Base-by-base conservation (phyloP, 2,888 invertebrate genomes). In the Tetheella fluctuosa region DNA sequence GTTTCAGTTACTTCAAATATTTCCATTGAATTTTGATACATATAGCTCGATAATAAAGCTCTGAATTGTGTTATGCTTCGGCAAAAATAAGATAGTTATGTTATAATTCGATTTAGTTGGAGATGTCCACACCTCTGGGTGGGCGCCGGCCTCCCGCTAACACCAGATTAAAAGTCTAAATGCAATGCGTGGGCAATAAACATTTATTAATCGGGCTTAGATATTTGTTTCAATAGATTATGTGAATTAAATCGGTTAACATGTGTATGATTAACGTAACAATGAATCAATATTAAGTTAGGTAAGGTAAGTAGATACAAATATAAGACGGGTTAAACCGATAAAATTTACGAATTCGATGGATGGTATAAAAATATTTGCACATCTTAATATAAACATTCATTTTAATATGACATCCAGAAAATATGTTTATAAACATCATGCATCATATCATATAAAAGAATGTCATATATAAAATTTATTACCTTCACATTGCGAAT, bases 91-190 rank as follows among this genome's bases (percentile, higher is more conserved):
- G 67, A 71, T 73, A 74, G 83, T 81, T 69, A 64, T 74, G 74
- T 75, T 84, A 83, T 89, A 89, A 89, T 90, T 90, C 84, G 89
- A 89, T 90, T 89, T 90, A 80, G 85, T 87, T 79, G 70, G 78
- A 85, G 75, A 84, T 86, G 90, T 90, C 89, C 84, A 88, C 88
- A 88, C 88, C 90, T 90, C 84, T 90, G 92, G 91, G 91, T 91
- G 91, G 91, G 85, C 88, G 80, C 78, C 80, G 89, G 83, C 77
- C 89, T 82, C 90, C 90, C 86, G 90, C 90, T 81, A 88, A 78
- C 82, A 78, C 76, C 78, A 80, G 81, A 89, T 87, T 86, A 88
- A 83, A 86, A 80, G 76, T 83, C 81, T 77, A 80, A 86, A 87
- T 78, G 77, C 75, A 85, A 88, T 70, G 88, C 89, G 87, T 88